Conservation (phyloP, 2,888 invertebrate genomes). For the Eremobia ochroleuca region DNA sequence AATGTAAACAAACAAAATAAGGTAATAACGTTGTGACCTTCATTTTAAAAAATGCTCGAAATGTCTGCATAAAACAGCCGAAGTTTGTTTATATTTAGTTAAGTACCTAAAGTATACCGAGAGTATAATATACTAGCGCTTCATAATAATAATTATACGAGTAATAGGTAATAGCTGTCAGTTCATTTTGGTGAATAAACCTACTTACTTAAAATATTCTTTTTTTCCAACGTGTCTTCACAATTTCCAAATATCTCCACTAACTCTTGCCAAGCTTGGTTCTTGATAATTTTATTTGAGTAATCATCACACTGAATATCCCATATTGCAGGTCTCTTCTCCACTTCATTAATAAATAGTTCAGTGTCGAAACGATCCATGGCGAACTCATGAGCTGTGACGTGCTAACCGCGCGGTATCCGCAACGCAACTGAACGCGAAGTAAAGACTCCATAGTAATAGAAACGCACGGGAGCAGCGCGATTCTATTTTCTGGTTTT, state of each 20-base stretch:
- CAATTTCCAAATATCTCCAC: slow-evolving; percentile 62
- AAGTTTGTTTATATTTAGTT: slow-evolving; percentile 52
- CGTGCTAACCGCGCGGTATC: slow-evolving; percentile 61
- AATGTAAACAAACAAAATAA: too few species aligned
- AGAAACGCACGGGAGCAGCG: slow-evolving; percentile 60
- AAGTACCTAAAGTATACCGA: slow-evolving; percentile 61
- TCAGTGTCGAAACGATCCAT: slow-evolving; percentile 65
- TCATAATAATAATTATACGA: too few species aligned
- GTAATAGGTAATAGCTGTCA: too few species aligned
- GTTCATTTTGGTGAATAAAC: too few species aligned
- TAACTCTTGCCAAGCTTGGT: slow-evolving; percentile 33
- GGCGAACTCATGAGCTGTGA: slow-evolving; percentile 47
- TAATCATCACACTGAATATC: slow-evolving; percentile 62
- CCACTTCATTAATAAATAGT: slow-evolving; percentile 59
- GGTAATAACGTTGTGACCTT: slow-evolving; percentile 8
- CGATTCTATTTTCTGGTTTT: slow-evolving; percentile 61
- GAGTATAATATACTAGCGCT: too few species aligned
- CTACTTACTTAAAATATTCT: too few species aligned
- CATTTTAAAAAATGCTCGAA: neutral
- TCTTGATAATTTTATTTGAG: slow-evolving; percentile 61
- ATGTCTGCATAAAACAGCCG: slow-evolving; percentile 40
- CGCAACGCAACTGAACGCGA: slow-evolving; percentile 65
- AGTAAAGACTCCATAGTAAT: slow-evolving; percentile 59
- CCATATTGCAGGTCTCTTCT: slow-evolving; percentile 65
- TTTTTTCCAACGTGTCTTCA: too few species aligned